phyloP scores from a whole-genome alignment of 2,797 vertebrate species.

The Chromis chromis region DNA sequence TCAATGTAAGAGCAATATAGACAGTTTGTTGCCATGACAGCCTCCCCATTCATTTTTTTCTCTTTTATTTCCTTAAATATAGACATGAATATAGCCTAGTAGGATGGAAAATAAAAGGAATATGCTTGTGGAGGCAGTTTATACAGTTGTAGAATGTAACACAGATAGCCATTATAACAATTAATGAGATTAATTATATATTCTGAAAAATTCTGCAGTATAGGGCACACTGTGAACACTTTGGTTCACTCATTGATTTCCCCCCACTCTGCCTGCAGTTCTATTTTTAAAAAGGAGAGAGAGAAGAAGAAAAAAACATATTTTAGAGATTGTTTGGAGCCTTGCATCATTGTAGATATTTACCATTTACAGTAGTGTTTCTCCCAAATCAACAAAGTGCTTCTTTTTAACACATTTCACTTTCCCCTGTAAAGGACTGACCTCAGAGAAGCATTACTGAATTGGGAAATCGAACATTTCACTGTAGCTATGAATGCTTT shows the following conservation, averaged over 20 bases:
- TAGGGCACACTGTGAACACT: constrained; percentile 2
- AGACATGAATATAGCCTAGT: not conserved
- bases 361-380: constrained; percentile 36
- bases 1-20: not conserved
- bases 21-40: not conserved
- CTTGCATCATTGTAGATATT: constrained; percentile 23
- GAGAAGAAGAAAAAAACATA: not conserved
- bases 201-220: constrained; percentile 8
- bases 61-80: not conserved
- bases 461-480: constrained; percentile 54
- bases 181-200: constrained; percentile 16
- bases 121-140: not conserved
- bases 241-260: constrained; percentile 29
- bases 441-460: constrained; percentile 25
- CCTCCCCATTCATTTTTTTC: not conserved
- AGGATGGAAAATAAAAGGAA: constrained; percentile 11
- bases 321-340: constrained; percentile 30
- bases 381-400: constrained; percentile 53
- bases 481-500: constrained; percentile 29
- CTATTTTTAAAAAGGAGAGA: not conserved
- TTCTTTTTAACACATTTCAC: constrained; percentile 45
- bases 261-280: constrained; percentile 8
- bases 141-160: not conserved
- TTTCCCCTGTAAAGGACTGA: constrained; percentile 37
- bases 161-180: constrained; percentile 18